Base-by-base conservation (phyloP, 2,113 vertebrate species). In the Melanocharis versteri region DNA sequence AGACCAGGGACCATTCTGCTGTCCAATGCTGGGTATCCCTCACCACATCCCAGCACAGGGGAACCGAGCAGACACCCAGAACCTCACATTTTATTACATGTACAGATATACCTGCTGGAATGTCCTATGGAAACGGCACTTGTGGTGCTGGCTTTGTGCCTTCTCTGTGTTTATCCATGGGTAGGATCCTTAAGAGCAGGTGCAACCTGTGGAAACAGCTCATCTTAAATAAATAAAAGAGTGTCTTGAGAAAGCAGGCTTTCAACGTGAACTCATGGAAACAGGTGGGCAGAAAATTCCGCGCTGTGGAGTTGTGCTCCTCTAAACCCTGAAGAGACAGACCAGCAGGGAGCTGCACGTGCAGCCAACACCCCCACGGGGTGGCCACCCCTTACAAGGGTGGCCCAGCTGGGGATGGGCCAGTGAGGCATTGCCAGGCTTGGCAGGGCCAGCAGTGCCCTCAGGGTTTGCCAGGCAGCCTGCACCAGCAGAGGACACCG, bases 321-420 rank as follows among this genome's bases (percentile, higher is more conserved):
- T 30, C 4, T 15, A 48, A 47, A 50, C 7, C 4, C 2, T 22
- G 51, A 39, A 62, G 45, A 73, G 31, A 44, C 20, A 72, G 81
- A 21, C 3, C 21, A 69, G 57, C 1, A 3, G 44, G 48, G 75
- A 88, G 66, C 56, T 87, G 84, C 60, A 18, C 0, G 0, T 37
- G 33, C 45, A 57, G 58, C 7, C 0, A 0, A 22, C 15, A 19
- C 7, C 26, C 10, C 19, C 39, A 7, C 0, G 2, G 26, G 5
- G 17, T 45, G 62, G 20, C 37, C 45, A 30, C 6, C 47, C 33
- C 56, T 30, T 3, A 3, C 20, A 26, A 6, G 31, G 1, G 10
- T 31, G 56, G 56, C 28, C 58, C 70, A 69, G 71, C 24, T 51
- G 40, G 7, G 62, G 27, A 26, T 3, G 23, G 50, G 31, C 40